A percentile compares a stretch with the other conserved stretches of the same genome.
These are phyloP conservation scores for Nomada ruficornis DNA, from an alignment of 2,888 invertebrate genomes.

Conservation along the genomic window DNA sequence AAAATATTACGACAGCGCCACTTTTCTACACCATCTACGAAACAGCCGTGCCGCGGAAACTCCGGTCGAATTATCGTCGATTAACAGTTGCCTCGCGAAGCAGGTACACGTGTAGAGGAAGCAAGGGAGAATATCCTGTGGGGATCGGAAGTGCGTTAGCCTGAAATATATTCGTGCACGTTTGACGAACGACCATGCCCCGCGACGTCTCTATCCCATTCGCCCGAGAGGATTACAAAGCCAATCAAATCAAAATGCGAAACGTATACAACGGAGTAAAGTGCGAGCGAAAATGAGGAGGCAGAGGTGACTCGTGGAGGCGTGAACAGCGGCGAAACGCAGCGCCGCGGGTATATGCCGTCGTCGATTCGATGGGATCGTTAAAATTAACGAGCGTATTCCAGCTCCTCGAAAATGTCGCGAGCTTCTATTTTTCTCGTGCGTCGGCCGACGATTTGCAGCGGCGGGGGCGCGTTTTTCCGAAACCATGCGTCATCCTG, in stretches of 20 bases:
- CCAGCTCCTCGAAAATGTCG: constrained; percentile 66
- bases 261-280: constrained; percentile 55
- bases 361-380: constrained; percentile 69
- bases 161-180: constrained; percentile 36
- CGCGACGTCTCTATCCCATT: constrained; percentile 32
- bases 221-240: constrained; percentile 49
- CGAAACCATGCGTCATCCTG: constrained; percentile 39
- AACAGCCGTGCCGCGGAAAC: no score
- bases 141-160: not conserved
- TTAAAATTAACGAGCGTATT: constrained; percentile 73
- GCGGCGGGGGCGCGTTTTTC: constrained; percentile 26
- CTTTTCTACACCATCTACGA: no score
- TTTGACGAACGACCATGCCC: constrained; percentile 38
- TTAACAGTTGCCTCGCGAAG: no score
- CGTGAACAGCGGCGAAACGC: not conserved
- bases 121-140: not conserved
- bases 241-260: constrained; percentile 62
- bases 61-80: no score
- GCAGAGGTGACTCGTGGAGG: constrained; percentile 16
- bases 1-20: no score
- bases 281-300: constrained; percentile 61
- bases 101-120: not conserved
- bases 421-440: constrained; percentile 65
- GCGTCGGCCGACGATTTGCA: constrained; percentile 53
- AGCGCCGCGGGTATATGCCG: constrained; percentile 26